Percentiles rank a stretch among this genome's conserved stretches.
Conservation (phyloP, 2,888 invertebrate species). For the Eulithis prunata region DNA sequence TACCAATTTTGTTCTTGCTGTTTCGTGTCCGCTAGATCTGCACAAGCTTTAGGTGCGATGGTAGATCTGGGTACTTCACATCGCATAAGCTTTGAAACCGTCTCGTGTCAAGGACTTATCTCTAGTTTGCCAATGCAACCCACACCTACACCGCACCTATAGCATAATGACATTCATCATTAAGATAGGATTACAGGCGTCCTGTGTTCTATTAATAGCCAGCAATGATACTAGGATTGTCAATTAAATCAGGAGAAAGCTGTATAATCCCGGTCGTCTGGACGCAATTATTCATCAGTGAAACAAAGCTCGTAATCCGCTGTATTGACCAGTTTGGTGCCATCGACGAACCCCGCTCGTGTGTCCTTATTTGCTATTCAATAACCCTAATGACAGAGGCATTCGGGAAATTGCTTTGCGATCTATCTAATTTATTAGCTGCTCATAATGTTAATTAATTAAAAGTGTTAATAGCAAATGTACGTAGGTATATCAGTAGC, state of each 20-base stretch:
- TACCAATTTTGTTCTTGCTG: not conserved
- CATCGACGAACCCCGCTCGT: conserved; percentile 42
- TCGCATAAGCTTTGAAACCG: conserved; percentile 39
- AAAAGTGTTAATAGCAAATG: not conserved
- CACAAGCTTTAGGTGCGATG: conserved; percentile 22
- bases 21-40: conserved; percentile 8
- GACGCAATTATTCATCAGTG: conserved; percentile 81
- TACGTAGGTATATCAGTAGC: not conserved
- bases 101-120: conserved; percentile 34
- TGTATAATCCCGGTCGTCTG: conserved; percentile 76
- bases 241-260: conserved; percentile 81
- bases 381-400: conserved; percentile 59
- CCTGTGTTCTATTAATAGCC: conserved; percentile 71
- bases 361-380: conserved; percentile 64
- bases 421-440: conserved; percentile 1
- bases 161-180: conserved; percentile 39
- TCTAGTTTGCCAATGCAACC: conserved; percentile 25
- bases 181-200: conserved; percentile 59
- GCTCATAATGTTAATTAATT: not conserved
- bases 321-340: conserved; percentile 71
- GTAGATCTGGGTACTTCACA: conserved; percentile 24
- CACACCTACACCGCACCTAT: conserved; percentile 15
- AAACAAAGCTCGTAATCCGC: conserved; percentile 77
- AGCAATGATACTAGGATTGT: conserved; percentile 76
- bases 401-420: conserved; percentile 38